These are phyloP conservation scores for Himalopsyche anomala DNA, from an alignment of 2,888 invertebrate genomes.

Conservation along the genomic window DNA sequence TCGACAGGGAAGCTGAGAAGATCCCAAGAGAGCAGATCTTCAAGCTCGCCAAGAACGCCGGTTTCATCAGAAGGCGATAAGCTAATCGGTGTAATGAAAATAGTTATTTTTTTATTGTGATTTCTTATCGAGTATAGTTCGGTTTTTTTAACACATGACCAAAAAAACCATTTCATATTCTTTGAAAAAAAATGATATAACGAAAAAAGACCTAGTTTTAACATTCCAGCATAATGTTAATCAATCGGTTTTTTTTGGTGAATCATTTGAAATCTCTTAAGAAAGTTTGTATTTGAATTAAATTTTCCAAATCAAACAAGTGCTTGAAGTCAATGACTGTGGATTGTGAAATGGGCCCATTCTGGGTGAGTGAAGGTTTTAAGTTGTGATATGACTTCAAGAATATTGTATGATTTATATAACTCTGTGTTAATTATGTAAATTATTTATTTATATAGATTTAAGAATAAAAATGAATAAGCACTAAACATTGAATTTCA, in stretches of 20 bases:
- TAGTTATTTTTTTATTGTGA: no score
- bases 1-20: slow-evolving; percentile 87
- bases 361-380: slow-evolving; percentile 20
- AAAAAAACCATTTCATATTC: background rate
- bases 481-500: background rate
- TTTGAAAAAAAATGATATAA: background rate
- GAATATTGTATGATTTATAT: slow-evolving; percentile 1
- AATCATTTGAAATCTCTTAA: background rate
- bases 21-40: slow-evolving; percentile 87
- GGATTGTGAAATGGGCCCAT: background rate
- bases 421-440: slow-evolving; percentile 5
- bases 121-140: no score
- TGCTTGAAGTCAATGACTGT: background rate
- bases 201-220: background rate
- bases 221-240: slow-evolving; percentile 12
- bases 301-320: background rate
- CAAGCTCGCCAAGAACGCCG: slow-evolving; percentile 85
- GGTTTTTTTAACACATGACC: no score
- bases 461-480: slow-evolving; percentile 7
- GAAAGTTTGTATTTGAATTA: background rate
- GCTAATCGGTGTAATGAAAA: background rate
- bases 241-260: no score
- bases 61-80: slow-evolving; percentile 73
- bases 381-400: slow-evolving; percentile 15
- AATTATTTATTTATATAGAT: slow-evolving; percentile 47